These are phyloP conservation scores for Lepas anatifera DNA, from an alignment of 2,888 invertebrate genomes.

Conservation along the genomic window DNA sequence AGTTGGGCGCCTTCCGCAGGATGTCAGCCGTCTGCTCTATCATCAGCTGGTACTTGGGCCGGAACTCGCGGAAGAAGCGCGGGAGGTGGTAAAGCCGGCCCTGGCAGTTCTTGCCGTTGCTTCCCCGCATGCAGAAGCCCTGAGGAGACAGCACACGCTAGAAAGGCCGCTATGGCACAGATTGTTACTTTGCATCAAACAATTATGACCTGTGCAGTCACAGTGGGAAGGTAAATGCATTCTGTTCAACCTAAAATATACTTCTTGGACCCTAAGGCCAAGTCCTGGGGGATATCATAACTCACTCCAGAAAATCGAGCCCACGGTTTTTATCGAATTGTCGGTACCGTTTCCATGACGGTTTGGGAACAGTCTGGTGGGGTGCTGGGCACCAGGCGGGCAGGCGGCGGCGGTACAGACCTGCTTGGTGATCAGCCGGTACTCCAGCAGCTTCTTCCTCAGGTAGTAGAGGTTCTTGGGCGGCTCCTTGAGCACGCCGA, in stretches of 20 bases:
- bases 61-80: constrained; percentile 37
- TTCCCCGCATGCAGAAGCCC: constrained; percentile 19
- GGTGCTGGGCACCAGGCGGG: constrained; percentile 26
- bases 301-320: too few relatives aligned
- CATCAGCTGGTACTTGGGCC: constrained; percentile 5
- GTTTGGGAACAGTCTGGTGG: too few relatives aligned
- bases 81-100: constrained; percentile 42
- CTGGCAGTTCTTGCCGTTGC: constrained; percentile 22
- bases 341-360: too few relatives aligned
- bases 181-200: too few relatives aligned
- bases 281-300: too few relatives aligned
- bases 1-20: neutral
- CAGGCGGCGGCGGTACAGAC: constrained; percentile 26
- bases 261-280: too few relatives aligned
- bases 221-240: too few relatives aligned
- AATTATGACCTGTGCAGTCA: too few relatives aligned
- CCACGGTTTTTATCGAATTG: too few relatives aligned
- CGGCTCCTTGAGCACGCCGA: constrained; percentile 32
- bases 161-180: too few relatives aligned
- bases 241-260: too few relatives aligned
- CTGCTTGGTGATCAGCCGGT: constrained; percentile 50
- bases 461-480: constrained; percentile 48
- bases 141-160: neutral
- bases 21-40: neutral
- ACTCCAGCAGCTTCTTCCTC: constrained; percentile 46